Evolutionary conservation across 2,888 invertebrate species (phyloP).

Genomic region (Drosophila neonasuta): DNA sequence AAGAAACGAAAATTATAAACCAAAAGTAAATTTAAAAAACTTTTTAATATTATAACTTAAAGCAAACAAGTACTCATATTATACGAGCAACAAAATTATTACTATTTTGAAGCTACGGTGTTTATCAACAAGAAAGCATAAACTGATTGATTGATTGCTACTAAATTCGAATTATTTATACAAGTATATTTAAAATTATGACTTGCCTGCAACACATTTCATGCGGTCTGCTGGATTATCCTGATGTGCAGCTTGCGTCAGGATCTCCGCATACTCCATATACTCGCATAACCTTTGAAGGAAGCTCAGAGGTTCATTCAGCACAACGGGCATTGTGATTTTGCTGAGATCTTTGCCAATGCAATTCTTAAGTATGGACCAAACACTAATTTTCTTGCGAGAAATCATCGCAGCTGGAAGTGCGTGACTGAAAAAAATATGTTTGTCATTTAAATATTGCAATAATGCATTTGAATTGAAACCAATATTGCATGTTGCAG

Average conservation of each 20-base stretch:
- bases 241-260: conserved; percentile 88
- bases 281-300: conserved; percentile 97
- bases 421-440: conserved; percentile 83
- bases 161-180: neutral
- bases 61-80: neutral
- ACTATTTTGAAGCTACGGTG: too few species aligned
- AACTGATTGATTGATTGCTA: too few species aligned
- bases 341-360: conserved; percentile 96
- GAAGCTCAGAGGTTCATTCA: conserved; percentile 97
- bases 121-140: too few species aligned
- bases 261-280: conserved; percentile 91
- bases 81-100: too few species aligned
- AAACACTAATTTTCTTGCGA: conserved; percentile 92
- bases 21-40: neutral
- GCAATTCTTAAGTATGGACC: conserved; percentile 95
- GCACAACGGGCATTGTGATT: conserved; percentile 96
- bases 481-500: too few species aligned
- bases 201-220: conserved; percentile 87
- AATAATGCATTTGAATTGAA: too few species aligned
- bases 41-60: neutral
- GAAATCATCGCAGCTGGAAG: conserved; percentile 89
- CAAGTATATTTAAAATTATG: neutral
- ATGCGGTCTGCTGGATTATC: conserved; percentile 91
- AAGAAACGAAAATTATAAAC: neutral
- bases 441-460: too few species aligned